Evolutionary conservation across 2,888 invertebrate genomes (phyloP), one percentile per base, ranked within the genome.

Genomic region (Tanaodytes sp.): DNA sequence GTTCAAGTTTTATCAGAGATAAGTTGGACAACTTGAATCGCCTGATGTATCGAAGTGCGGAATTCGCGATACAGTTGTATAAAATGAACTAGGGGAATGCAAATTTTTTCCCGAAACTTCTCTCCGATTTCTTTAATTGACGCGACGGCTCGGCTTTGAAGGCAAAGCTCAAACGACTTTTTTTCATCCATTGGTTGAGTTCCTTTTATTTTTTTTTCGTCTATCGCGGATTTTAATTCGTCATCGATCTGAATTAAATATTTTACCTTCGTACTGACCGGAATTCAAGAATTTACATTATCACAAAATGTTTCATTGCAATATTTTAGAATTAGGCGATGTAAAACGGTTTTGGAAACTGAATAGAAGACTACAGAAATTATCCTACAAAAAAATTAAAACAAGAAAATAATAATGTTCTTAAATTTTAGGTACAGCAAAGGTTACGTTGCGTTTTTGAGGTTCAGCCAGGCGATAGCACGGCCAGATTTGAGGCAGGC

Each of bases 371-470:
- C n/a, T n/a, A n/a, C n/a, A n/a, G n/a, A n/a, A 27, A 27, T 27
- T 27, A 9, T 8, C 27, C 5, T 9, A 9, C 27, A 27, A 27
- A 9, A 27, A 27, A 9, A 27, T 8, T 5, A 27, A 8, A 27
- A 27, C 9, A 27, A 36, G 23, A 9, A 48, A n/a, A 31, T 15
- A 9, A 12, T 15, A 15, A 5, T 42, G 42, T 49, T 49, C 16
- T n/a, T 54, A 4, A 5, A 5, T 63, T 31, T 59, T 59, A 89
- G 89, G 76, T 89, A 87, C 79, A 88, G 89, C 73, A 88, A 88
- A 63, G 89, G 89, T 3, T 87, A 88, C 84, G 84, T 87, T 42
- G 87, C 87, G 73, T 85, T 84, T 57, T 80, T 87, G 65, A 83
- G 86, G 61, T 82, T 85, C 71, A 76, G 77, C 33, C 73, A 79